phyloP scores from a whole-genome alignment of 2,888 invertebrate genomes.

The Chorisops tibialis region DNA sequence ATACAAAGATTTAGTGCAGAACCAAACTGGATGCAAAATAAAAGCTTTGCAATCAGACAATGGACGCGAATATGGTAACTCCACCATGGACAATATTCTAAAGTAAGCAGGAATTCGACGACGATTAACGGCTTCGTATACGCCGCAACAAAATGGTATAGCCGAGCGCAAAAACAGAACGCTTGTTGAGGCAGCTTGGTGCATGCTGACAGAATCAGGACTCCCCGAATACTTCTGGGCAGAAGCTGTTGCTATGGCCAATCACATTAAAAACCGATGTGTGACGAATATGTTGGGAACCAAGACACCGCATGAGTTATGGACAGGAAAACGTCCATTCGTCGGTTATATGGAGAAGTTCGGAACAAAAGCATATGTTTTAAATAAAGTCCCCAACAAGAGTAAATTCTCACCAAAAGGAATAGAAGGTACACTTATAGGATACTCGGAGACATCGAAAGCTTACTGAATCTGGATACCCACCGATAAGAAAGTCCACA shows the following conservation, averaged over 20 bases:
- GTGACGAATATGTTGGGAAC: slow-evolving; percentile 7
- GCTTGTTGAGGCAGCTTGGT: slow-evolving; percentile 32
- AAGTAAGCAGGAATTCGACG: neutral
- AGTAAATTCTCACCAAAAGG: too few species aligned
- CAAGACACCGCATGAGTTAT: slow-evolving; percentile 23
- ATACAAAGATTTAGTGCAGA: neutral
- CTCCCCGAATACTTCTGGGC: slow-evolving; percentile 36
- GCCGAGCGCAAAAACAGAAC: neutral
- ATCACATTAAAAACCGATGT: slow-evolving; percentile 30
- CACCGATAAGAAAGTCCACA: too few species aligned
- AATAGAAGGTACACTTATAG: too few species aligned
- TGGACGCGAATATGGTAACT: neutral
- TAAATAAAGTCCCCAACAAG: slow-evolving; percentile 10
- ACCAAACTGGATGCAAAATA: neutral
- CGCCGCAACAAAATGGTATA: neutral
- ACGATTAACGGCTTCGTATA: neutral
- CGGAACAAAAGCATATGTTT: slow-evolving; percentile 9
- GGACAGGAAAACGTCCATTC: slow-evolving; percentile 23
- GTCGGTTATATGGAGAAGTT: slow-evolving; percentile 18
- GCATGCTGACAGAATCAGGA: slow-evolving; percentile 31
- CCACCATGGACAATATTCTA: neutral
- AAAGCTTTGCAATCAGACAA: neutral
- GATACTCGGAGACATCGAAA: too few species aligned
- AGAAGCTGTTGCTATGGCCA: slow-evolving; percentile 39
- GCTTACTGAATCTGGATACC: too few species aligned